Conservation (phyloP, 2,888 invertebrate genomes). For the Pheosia tremula region DNA sequence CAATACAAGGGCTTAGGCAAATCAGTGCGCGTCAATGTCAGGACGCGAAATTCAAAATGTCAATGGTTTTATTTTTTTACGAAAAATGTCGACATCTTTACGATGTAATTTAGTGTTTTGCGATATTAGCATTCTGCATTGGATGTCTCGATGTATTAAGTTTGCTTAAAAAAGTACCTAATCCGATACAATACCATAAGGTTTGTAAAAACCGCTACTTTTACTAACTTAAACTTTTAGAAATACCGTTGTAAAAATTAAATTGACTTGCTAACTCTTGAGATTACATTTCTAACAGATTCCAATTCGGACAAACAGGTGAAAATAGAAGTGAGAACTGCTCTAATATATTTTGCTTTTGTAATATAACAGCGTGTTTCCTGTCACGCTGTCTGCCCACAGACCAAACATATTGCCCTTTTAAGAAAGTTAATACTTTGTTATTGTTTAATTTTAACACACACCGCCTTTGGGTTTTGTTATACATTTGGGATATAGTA, state of each 20-base stretch:
- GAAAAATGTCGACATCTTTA: too few species aligned
- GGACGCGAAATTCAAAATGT: too few species aligned
- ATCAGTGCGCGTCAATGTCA: too few species aligned
- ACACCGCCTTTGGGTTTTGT: slow-evolving; percentile 18
- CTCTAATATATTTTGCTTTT: not conserved
- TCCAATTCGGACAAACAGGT: not conserved
- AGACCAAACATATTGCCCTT: slow-evolving; percentile 37
- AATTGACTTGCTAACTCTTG: not conserved
- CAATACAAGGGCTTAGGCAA: too few species aligned
- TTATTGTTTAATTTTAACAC: slow-evolving; percentile 31
- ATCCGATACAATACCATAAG: too few species aligned
- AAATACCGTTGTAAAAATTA: not conserved
- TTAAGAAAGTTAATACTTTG: slow-evolving; percentile 41
- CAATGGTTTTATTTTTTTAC: too few species aligned
- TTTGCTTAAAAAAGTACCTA: too few species aligned
- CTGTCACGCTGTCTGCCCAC: slow-evolving; percentile 1
- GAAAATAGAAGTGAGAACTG: slow-evolving; percentile 1
- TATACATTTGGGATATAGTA: slow-evolving; percentile 23
- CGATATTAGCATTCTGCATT: too few species aligned
- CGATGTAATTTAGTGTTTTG: too few species aligned
- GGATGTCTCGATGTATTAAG: too few species aligned
- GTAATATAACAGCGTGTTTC: slow-evolving; percentile 1
- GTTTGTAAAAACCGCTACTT: too few species aligned
- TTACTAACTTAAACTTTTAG: too few species aligned
- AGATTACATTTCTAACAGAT: not conserved